phyloP scores from a whole-genome alignment of 2,888 invertebrate genomes.

The Leucoptera coffeella region DNA sequence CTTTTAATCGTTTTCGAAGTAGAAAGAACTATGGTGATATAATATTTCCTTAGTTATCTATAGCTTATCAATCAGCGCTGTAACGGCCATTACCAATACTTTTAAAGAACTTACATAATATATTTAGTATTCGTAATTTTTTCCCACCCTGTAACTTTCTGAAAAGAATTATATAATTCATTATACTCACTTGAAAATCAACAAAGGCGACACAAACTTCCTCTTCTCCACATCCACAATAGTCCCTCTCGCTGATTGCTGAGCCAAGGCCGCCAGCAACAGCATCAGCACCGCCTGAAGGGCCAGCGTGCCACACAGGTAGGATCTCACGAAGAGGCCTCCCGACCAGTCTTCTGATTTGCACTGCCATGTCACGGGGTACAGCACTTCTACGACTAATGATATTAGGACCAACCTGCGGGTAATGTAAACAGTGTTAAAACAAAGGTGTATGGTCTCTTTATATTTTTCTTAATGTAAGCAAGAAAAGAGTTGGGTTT shows the following conservation, averaged over 20 bases:
- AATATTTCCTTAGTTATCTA: too few species aligned
- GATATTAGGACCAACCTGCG: conserved; percentile 62
- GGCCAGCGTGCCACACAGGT: conserved; percentile 64
- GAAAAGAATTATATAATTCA: background rate
- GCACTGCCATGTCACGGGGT: conserved; percentile 65
- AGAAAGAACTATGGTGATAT: too few species aligned
- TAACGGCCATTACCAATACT: too few species aligned
- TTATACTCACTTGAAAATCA: conserved; percentile 65
- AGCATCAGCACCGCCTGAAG: conserved; percentile 59
- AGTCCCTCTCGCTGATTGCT: conserved; percentile 69
- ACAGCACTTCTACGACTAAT: conserved; percentile 58
- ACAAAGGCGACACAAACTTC: conserved; percentile 62
- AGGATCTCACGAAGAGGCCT: conserved; percentile 66
- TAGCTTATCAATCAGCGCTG: too few species aligned
- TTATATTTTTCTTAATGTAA: too few species aligned
- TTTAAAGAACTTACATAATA: too few species aligned
- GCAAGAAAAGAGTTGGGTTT: too few species aligned
- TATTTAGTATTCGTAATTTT: too few species aligned
- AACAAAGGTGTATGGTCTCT: background rate
- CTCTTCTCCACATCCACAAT: conserved; percentile 70
- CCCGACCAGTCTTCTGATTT: conserved; percentile 61
- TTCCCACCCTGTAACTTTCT: too few species aligned
- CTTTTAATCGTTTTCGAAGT: too few species aligned
- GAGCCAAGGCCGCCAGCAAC: conserved; percentile 59
- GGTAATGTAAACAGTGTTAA: conserved; percentile 7